Conservation (phyloP, 2,113 vertebrate genomes). For the Melanerpes aurifrons region DNA sequence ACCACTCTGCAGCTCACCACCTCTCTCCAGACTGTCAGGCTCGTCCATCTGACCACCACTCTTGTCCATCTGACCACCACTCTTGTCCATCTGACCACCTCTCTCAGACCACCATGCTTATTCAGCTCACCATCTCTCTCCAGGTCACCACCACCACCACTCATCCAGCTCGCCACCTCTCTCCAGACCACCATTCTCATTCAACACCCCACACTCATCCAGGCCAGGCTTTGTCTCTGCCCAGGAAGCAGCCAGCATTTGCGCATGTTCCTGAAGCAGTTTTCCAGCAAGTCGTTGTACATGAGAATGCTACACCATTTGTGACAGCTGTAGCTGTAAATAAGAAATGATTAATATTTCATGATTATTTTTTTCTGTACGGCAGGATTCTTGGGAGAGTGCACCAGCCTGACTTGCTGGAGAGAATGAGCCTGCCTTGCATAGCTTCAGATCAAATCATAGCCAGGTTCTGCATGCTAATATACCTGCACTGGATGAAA, state of each 20-base stretch:
- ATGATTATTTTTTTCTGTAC: conserved; percentile 49
- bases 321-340: conserved; percentile 52
- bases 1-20: too few relatives aligned
- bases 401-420: conserved; percentile 28
- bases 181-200: too few relatives aligned
- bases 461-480: conserved; percentile 18
- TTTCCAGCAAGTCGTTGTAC: not conserved
- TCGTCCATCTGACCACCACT: too few relatives aligned
- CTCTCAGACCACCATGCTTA: too few relatives aligned
- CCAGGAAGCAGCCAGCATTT: accelerated
- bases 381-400: conserved; percentile 13
- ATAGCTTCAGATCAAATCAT: not conserved
- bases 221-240: not conserved
- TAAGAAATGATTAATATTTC: conserved; percentile 64
- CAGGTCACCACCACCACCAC: too few relatives aligned
- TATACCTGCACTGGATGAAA: not conserved
- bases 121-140: too few relatives aligned
- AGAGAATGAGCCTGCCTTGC: conserved; percentile 10
- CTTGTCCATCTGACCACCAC: too few relatives aligned
- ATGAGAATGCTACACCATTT: not conserved
- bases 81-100: too few relatives aligned
- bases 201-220: accelerated
- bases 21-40: too few relatives aligned
- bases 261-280: not conserved
- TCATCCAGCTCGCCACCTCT: too few relatives aligned